Conservation (phyloP, 2,113 vertebrate genomes). For the Machaerirhynchus nigripectus region DNA sequence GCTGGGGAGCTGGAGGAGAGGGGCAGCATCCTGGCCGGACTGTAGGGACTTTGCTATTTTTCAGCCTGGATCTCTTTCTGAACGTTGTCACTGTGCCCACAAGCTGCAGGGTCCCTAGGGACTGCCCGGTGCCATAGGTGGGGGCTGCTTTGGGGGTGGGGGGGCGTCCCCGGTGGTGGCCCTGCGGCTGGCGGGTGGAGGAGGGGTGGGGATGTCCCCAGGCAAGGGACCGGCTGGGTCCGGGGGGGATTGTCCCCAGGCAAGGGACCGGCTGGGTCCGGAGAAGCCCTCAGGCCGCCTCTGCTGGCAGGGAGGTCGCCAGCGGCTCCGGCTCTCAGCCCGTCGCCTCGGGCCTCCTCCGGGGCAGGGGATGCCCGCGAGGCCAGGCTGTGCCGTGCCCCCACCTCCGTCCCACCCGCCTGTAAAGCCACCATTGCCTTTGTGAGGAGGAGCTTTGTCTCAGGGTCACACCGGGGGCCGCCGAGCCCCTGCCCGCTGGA, state of each 20-base stretch:
- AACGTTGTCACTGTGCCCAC: conserved; percentile 64
- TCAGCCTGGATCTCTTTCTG: conserved; percentile 50
- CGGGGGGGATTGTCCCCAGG: neutral
- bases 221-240: neutral
- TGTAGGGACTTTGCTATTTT: conserved; percentile 47
- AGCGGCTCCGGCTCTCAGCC: neutral
- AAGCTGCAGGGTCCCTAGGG: conserved; percentile 56
- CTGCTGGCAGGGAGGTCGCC: conserved; percentile 33
- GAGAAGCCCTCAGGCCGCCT: conserved; percentile 24
- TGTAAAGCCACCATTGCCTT: conserved; percentile 75
- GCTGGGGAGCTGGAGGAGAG: conserved; percentile 45
- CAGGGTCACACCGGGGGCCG: conserved; percentile 61
- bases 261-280: conserved; percentile 31
- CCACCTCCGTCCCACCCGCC: conserved; percentile 42
- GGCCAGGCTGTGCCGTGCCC: conserved; percentile 46
- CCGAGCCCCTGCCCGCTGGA: conserved; percentile 60
- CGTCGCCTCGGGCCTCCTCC: neutral
- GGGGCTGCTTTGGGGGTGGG: neutral
- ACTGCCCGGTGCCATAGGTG: conserved; percentile 43
- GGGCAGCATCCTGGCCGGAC: neutral
- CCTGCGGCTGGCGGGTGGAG: too few species aligned
- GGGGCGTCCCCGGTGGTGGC: neutral
- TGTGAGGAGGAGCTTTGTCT: conserved; percentile 73
- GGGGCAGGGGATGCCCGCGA: conserved; percentile 23
- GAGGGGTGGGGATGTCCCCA: neutral